Conservation (phyloP, 2,888 invertebrate genomes). For the Heterodera filipjevi region DNA sequence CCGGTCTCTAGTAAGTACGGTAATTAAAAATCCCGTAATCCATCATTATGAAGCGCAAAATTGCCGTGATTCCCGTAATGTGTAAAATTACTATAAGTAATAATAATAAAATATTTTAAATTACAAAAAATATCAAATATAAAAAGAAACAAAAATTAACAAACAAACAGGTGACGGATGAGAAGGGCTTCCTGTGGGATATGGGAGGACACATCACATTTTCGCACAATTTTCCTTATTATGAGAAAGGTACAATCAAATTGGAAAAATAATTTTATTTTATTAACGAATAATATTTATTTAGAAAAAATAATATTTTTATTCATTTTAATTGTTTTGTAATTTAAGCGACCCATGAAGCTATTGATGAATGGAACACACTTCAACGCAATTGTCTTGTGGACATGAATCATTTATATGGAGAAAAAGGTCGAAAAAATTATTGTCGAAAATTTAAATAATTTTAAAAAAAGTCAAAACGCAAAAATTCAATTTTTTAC, state of each 20-base stretch:
- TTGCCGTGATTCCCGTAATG: no score
- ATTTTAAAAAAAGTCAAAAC: not conserved
- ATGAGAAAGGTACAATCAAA: conserved; percentile 49
- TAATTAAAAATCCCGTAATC: no score
- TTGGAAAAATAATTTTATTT: not conserved
- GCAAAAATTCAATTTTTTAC: conserved; percentile 31
- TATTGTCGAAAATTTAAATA: not conserved
- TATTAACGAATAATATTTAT: not conserved
- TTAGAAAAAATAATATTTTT: not conserved
- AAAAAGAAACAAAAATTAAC: not conserved
- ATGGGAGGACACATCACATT: conserved; percentile 66
- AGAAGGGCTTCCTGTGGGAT: conserved; percentile 65
- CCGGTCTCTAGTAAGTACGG: no score
- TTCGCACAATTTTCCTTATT: conserved; percentile 64
- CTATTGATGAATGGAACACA: conserved; percentile 63
- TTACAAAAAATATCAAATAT: no score
- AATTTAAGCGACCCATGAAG: conserved; percentile 58
- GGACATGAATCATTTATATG: conserved; percentile 63
- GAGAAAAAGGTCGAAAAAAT: conserved; percentile 32
- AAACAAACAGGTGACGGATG: conserved; percentile 49
- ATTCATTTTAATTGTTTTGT: no score
- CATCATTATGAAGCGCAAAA: no score
- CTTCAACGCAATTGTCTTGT: conserved; percentile 62
- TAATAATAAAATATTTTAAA: no score
- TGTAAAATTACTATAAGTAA: no score